A percentile compares a stretch with the other conserved stretches of the same genome.
Evolutionary conservation across 2,888 invertebrate species (phyloP).

Genomic region (Drosophila formosana): DNA sequence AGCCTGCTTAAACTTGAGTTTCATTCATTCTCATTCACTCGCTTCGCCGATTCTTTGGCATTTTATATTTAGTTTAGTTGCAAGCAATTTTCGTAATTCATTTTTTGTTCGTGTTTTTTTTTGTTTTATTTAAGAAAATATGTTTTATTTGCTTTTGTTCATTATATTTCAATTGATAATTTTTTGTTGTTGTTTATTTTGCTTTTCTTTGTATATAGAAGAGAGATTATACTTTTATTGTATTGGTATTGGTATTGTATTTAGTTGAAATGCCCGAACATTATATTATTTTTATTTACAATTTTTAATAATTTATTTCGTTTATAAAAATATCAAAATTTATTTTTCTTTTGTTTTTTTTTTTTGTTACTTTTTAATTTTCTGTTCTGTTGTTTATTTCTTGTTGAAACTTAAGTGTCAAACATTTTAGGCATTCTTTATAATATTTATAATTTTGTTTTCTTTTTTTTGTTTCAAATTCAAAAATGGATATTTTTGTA

Average conservation of each 20-base stretch:
- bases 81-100: constrained; percentile 38
- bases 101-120: constrained; percentile 4
- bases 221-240: constrained; percentile 75
- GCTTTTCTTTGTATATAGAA: constrained; percentile 62
- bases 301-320: constrained; percentile 61
- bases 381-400: constrained; percentile 38
- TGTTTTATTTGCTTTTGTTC: constrained; percentile 44
- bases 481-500: constrained; percentile 40
- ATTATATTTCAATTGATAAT: constrained; percentile 57
- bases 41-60: constrained; percentile 56
- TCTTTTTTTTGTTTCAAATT: constrained; percentile 35
- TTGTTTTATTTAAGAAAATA: constrained; percentile 51
- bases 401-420: constrained; percentile 51
- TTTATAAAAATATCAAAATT: constrained; percentile 82
- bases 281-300: constrained; percentile 66
- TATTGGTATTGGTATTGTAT: constrained; percentile 56
- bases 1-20: constrained; percentile 16
- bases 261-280: constrained; percentile 68
- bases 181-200: constrained; percentile 38
- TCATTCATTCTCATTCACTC: constrained; percentile 20
- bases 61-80: constrained; percentile 43
- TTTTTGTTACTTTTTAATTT: constrained; percentile 38
- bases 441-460: constrained; percentile 25
- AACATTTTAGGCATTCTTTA: constrained; percentile 39
- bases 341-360: constrained; percentile 39